Evolutionary conservation across 2,113 vertebrate species (phyloP), one percentile per base, ranked within the genome.

Genomic region (Mugil cephalus): DNA sequence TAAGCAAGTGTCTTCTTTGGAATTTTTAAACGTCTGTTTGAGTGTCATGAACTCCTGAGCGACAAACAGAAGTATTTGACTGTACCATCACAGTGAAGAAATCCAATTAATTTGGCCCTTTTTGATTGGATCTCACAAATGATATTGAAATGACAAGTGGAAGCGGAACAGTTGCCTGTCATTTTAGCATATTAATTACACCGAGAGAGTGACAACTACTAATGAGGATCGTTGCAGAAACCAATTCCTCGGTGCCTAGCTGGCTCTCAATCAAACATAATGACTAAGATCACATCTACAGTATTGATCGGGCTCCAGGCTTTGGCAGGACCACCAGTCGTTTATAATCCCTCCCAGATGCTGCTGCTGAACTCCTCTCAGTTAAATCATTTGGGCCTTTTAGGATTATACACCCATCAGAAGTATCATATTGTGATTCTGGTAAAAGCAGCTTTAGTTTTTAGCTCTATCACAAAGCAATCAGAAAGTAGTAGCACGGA

Each of bases 271-370:
- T 89, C 79, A 83, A 40, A 48, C 69, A 39, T 84, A 85, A 88
- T 89, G 84, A 86, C 73, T 24, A 75, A 83, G 82, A 86, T 87
- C 82, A 83, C 84, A 72, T 90, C 79, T 75, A 59, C 74, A 52
- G 50, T 82, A 89, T 90, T 73, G 73, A 90, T 90, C 65, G 5
- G 47, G 43, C 64, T 72, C 54, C 6, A 17, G 34, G 69, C 74
- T 86, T 77, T 83, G 76, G 85, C 78, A 82, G 54, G 60, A 40
- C 65, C 69, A 68, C 30, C 54, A 19, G 38, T 76, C 56, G 12
- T 91, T 85, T 86, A 78, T 89, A 82, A 84, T 87, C 74, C 56
- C 56, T 68, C 52, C 45, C 21, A 40, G 46, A 62, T 38, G 30
- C 74, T 43, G 39, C 69, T 66, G 54, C 65, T 35, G 13, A 72